Evolutionary conservation across 2,888 invertebrate genomes (phyloP), one percentile per base, ranked within the genome.

Genomic region (Ophion costatus): DNA sequence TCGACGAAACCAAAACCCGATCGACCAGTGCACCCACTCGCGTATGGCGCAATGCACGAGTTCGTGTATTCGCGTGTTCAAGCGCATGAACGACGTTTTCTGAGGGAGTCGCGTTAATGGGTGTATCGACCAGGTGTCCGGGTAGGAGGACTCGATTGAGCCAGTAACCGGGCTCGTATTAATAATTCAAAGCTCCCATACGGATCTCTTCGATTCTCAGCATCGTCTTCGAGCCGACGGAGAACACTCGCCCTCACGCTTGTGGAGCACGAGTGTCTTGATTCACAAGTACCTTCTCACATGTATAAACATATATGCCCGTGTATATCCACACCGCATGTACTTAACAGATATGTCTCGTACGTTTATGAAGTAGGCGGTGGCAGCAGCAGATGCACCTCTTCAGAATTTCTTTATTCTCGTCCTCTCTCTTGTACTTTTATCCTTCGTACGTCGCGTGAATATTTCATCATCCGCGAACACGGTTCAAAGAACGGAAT

Each of bases 141-240:
- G 89, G 91, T 91, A 90, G 91, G 90, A 90, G 90, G 90, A 91
- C 89, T 90, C 88, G 91, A 92, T 91, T 90, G 90, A 90, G 89
- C 90, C 89, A 89, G 90, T 90, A 91, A 90, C 88, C 89, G 88
- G 87, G 86, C 88, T 89, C 88, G 88, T 89, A 91, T 92, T 91
- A 91, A 92, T 92, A 91, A 92, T 91, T 92, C 91, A 91, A 88
- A 86, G 87, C 84, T 83, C 86, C 89, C 87, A 88, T 89, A 89
- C 87, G 74, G 81, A 73, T 74, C 83, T 75, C 73, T 56, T 69
- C 76, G 70, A 64, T 75, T 61, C 86, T 76, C 69, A 75, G 69
- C 76, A 38, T 70, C 75, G 66, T 87, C 88, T 89, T 88, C 86
- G 87, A 86, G 87, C 78, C 85, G 83, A 76, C 76, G 57, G 84